These are phyloP conservation scores for Tetrapedia diversipes DNA, from an alignment of 2,888 invertebrate genomes.

Conservation along the genomic window DNA sequence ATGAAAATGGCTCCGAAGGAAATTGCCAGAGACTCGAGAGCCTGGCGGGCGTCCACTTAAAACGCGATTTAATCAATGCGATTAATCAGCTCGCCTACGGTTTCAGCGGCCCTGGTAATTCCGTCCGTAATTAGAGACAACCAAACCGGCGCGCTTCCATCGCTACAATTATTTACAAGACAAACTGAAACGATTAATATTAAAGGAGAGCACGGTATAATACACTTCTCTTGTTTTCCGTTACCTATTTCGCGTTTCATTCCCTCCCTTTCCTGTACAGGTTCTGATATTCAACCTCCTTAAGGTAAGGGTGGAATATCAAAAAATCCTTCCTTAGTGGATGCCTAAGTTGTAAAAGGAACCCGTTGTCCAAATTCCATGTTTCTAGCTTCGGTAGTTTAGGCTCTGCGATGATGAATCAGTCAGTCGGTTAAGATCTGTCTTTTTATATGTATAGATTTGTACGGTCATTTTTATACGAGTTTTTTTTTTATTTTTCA, in stretches of 20 bases:
- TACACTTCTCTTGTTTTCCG: not conserved
- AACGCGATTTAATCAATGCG: constrained; percentile 44
- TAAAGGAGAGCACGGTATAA: not conserved
- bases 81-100: constrained; percentile 46
- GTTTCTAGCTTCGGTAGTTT: too few relatives aligned
- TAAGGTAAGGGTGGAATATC: too few relatives aligned
- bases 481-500: constrained; percentile 1
- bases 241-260: not conserved
- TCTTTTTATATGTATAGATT: too few relatives aligned
- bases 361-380: too few relatives aligned
- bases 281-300: too few relatives aligned
- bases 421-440: too few relatives aligned
- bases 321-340: too few relatives aligned
- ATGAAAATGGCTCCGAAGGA: constrained; percentile 42
- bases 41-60: constrained; percentile 24
- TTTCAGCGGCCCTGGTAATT: constrained; percentile 31
- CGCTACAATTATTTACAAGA: constrained; percentile 11
- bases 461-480: too few relatives aligned
- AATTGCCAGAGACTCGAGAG: constrained; percentile 26
- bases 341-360: too few relatives aligned
- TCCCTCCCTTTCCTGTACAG: too few relatives aligned
- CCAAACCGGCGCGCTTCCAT: constrained; percentile 7
- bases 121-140: constrained; percentile 34
- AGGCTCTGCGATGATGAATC: too few relatives aligned
- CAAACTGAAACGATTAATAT: not conserved